Conservation (phyloP, 2,113 vertebrate species). For the Pogona vitticeps region DNA sequence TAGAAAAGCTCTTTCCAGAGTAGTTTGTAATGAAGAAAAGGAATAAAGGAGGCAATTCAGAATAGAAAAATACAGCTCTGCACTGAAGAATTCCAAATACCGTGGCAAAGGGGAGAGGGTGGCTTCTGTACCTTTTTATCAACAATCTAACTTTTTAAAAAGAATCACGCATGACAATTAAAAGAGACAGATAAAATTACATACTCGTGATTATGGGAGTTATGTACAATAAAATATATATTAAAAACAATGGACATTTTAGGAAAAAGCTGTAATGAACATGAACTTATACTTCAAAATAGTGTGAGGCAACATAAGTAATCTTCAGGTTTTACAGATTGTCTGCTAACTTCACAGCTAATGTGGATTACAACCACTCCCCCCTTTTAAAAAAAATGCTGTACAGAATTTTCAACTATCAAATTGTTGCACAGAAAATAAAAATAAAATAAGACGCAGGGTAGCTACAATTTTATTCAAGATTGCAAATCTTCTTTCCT, state of each 20-base stretch:
- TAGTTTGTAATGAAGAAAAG: conserved; percentile 81
- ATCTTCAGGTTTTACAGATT: neutral
- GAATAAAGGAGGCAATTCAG: conserved; percentile 72
- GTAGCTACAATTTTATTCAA: conserved; percentile 34
- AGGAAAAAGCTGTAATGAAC: conserved; percentile 61
- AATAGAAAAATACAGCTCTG: conserved; percentile 75
- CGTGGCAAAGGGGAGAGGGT: conserved; percentile 45
- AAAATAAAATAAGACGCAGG: conserved; percentile 32
- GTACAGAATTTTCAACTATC: conserved; percentile 49
- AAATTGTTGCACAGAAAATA: conserved; percentile 41
- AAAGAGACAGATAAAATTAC: conserved; percentile 63
- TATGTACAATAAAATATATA: conserved; percentile 52
- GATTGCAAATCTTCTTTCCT: conserved; percentile 18
- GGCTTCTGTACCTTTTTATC: conserved; percentile 69
- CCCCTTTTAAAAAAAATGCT: neutral
- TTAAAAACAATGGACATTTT: conserved; percentile 50
- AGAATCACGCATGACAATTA: conserved; percentile 44
- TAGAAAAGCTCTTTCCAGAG: conserved; percentile 76
- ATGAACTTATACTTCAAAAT: conserved; percentile 48
- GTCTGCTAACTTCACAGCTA: neutral
- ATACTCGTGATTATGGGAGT: conserved; percentile 51
- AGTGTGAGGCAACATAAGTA: conserved; percentile 50
- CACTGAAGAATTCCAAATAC: conserved; percentile 68
- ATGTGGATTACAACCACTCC: neutral
- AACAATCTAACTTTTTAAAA: conserved; percentile 67